Evolutionary conservation across 1,140 invertebrate genomes (phyloP), one percentile per base, ranked within the genome.

Genomic region (Mercenaria mercenaria): DNA sequence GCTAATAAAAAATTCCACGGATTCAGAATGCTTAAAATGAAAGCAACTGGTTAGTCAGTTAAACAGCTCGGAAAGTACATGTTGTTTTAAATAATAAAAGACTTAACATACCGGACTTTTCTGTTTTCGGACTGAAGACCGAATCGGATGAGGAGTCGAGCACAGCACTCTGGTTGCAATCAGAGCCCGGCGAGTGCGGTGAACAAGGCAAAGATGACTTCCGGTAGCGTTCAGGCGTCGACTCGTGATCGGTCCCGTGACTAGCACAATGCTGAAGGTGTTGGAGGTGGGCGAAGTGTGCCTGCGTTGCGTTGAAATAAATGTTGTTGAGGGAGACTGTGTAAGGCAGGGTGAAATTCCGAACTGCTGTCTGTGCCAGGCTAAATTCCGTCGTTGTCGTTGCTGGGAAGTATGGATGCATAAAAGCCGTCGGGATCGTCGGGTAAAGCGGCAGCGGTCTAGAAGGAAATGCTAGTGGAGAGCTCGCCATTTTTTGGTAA

Each of bases 371-470:
- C 32, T 37, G 61, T 8, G 69, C 50, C 1, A 47, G 64, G 20
- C 43, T 32, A 29, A 52, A 79, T 20, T 20, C 76, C 37, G 37
- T 41, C 43, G 76, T 10, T 29, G 34, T 41, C 8, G 72, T 79
- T 23, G 76, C 76, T 23, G 76, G 76, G 76, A 79, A 79, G 23
- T 34, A 69, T 29, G 67, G 61, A 34, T 74, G 67, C 64, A 43
- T 26, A 47, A 18, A 72, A 1, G 34, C 34, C 23, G 67, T 0
- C 34, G 34, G 67, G 18, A 39, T 4, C 10, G 56, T 61, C n/a
- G 67, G 64, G 29, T 56, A 72, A 43, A 29, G 13, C 4, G 64
- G 3, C 26, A 59, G 20, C 11, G 47, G 80, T 85, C 32, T 74
- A 20, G 41, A 39, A 18, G 64, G 50, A 37, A 76, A 52, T 26